phyloP scores from a whole-genome alignment of 2,797 vertebrate genomes.

The Cirrhinus molitorella region DNA sequence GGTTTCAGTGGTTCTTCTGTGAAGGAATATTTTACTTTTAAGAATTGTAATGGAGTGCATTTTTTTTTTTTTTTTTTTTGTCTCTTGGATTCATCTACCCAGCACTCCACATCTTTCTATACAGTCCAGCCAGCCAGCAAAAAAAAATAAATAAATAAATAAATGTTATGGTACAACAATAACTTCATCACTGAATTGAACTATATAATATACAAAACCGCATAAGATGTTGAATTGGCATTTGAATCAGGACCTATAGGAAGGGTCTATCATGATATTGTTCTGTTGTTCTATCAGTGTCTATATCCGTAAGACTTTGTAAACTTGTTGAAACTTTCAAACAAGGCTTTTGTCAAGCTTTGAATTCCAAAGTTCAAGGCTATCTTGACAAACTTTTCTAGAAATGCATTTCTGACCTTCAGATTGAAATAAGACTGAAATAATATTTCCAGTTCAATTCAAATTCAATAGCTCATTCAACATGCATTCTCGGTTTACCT shows the following conservation, averaged over 20 bases:
- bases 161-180: neutral
- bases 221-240: too few species aligned
- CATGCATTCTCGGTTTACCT: neutral
- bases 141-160: too few species aligned
- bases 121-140: neutral
- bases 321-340: neutral
- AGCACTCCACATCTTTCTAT: neutral
- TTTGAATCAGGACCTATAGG: neutral
- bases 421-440: neutral
- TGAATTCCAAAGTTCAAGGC: neutral
- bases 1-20: neutral
- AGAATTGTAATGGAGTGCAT: neutral
- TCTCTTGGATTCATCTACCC: neutral
- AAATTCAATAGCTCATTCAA: neutral
- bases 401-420: neutral
- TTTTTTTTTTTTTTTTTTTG: neutral
- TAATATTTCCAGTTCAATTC: too few species aligned
- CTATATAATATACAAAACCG: too few species aligned
- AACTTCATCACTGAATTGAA: neutral
- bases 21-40: neutral
- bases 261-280: neutral
- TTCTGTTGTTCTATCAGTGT: neutral
- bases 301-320: neutral
- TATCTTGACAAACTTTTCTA: neutral
- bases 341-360: neutral